Conservation (phyloP, 1,140 invertebrate genomes). For the Lepidurus apus region DNA sequence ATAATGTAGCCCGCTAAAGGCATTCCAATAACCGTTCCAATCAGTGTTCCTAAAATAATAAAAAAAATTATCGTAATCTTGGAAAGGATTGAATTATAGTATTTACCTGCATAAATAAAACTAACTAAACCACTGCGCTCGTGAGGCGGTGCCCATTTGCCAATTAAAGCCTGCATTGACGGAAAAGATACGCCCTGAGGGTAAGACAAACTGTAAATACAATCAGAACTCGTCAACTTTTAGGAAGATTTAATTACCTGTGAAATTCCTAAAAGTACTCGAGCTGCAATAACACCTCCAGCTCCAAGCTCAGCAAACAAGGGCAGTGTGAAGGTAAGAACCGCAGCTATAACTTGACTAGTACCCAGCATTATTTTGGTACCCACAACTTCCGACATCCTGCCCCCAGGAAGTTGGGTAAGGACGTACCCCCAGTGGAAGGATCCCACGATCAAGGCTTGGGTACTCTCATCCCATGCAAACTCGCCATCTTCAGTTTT, state of each 20-base stretch:
- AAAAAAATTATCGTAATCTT: not conserved
- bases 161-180: conserved; percentile 66
- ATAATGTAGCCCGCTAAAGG: conserved; percentile 62
- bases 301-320: conserved; percentile 42
- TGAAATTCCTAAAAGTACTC: conserved; percentile 49
- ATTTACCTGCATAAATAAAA: conserved; percentile 62
- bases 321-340: conserved; percentile 48
- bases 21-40: conserved; percentile 69
- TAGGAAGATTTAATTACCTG: conserved; percentile 43
- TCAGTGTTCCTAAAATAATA: conserved; percentile 55
- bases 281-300: conserved; percentile 44
- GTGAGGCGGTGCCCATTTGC: conserved; percentile 74
- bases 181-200: conserved; percentile 72
- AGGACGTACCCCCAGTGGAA: conserved; percentile 48
- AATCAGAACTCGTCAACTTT: not conserved
- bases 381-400: conserved; percentile 40
- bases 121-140: conserved; percentile 70
- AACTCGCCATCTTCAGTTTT: conserved; percentile 38
- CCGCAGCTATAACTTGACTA: conserved; percentile 44
- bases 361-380: conserved; percentile 38
- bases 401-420: conserved; percentile 48
- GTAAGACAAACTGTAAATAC: not conserved
- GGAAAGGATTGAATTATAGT: not conserved
- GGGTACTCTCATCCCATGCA: conserved; percentile 40
- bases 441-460: conserved; percentile 43